A percentile compares a stretch with the other conserved stretches of the same genome.
Conservation (phyloP, 2,888 invertebrate genomes). For the Elgonia sp. region DNA sequence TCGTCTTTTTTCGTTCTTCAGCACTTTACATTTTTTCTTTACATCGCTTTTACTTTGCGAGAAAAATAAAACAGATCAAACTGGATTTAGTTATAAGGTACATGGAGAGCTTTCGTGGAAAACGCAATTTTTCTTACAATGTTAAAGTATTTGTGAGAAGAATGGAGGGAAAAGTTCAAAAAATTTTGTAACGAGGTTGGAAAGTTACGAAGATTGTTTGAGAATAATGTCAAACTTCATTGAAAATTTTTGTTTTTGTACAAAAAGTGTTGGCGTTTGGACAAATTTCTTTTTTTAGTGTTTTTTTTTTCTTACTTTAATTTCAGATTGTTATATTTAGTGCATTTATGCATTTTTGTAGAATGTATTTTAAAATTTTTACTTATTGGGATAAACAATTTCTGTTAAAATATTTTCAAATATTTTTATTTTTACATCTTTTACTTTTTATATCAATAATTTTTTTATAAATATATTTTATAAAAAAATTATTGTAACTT, state of each 20-base stretch:
- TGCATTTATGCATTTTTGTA: too few species aligned
- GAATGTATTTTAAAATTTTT: too few species aligned
- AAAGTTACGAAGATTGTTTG: constrained; percentile 39
- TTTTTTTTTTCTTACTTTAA: too few species aligned
- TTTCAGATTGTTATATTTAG: too few species aligned
- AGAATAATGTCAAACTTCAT: constrained; percentile 29
- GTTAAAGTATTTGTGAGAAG: constrained; percentile 37
- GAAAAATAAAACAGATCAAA: constrained; percentile 41
- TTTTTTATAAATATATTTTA: too few species aligned
- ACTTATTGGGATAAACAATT: too few species aligned
- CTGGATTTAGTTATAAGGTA: constrained; percentile 36
- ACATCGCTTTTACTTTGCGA: not conserved
- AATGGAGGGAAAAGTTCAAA: constrained; percentile 28
- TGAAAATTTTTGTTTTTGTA: not conserved
- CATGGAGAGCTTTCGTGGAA: constrained; percentile 22
- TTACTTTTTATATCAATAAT: too few species aligned
- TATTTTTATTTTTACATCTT: too few species aligned
- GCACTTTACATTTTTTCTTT: not conserved
- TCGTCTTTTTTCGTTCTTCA: not conserved
- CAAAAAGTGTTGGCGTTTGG: too few species aligned
- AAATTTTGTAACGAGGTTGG: constrained; percentile 31
- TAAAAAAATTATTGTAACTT: too few species aligned
- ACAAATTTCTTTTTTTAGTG: too few species aligned
- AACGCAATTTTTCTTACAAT: constrained; percentile 48
- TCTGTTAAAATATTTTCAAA: too few species aligned